Base-by-base conservation (phyloP, 2,113 vertebrate genomes). In the Oryzias celebensis region DNA sequence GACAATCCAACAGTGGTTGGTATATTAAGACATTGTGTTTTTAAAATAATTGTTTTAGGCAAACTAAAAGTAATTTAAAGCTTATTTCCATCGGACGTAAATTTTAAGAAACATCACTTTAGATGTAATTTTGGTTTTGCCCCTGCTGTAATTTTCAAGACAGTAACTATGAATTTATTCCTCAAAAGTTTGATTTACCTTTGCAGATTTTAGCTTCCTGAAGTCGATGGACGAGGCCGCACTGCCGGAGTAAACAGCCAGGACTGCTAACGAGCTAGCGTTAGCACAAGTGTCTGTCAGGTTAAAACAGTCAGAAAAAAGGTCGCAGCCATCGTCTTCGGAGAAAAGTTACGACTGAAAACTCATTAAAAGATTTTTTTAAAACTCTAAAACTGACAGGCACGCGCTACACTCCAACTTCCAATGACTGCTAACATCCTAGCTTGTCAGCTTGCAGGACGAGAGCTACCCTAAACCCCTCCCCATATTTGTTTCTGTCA, bases 211-310 rank as follows among this genome's bases (percentile, higher is more conserved):
- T 23, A 2, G 15, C 10, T 20, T 72, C 70, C 58, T 74, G 52
- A 54, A 45, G 43, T 1, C 3, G 49, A 43, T 58, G 31, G 3
- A 64, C 22, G 14, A 66, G 59, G 50, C 50, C 56, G 26, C 47
- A 57, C 65, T 1, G 41, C 49, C 7, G 17, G 36, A 36, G 59
- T 65, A 65, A 80, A 82, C 77, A 71, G 71, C 13, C 52, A 22
- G 49, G 54, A 1, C 0, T 53, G 73, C 73, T 82, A 73, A 70
- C 62, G 77, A 16, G 72, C 80, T 79, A 82, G 76, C 26, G 62
- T 49, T 70, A 83, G 72, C 60, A 58, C 7, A 36, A 42, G 46
- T 55, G 20, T 55, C 26, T 5, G 6, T 84, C 61, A 73, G 44
- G 78, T 82, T 26, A 57, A 49, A 58, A 68, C 54, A 28, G 49